Evolutionary conservation across 2,888 invertebrate species (phyloP), one percentile per base, ranked within the genome.

Genomic region (Torymus auratus): DNA sequence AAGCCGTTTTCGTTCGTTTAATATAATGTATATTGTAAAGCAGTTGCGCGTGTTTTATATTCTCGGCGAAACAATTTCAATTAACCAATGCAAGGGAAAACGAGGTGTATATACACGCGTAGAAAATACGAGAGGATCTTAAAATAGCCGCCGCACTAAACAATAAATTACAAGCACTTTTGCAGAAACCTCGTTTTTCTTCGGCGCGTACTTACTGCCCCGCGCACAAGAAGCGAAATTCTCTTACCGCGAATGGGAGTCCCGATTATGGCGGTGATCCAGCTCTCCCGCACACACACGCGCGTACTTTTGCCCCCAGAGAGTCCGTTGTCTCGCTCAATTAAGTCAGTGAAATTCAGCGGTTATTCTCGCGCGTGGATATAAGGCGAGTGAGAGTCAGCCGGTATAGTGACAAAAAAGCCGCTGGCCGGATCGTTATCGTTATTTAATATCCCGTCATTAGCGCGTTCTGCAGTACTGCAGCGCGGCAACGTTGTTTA

Each of bases 391-490:
- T 13, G 55, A 12, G 70, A n/a, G 58, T 58, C 15, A 15, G 61
- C 13, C 80, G 72, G 56, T 23, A 60, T 58, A 73, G 72, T 58
- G 23, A 68, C 67, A 71, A 70, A 80, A 74, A 81, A 62, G 69
- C 20, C 67, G 52, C 68, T 65, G 60, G 68, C 71, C 84, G 87
- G 86, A 86, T 90, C 89, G 88, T 90, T 90, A 90, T 89, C 87
- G 90, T 90, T 89, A 89, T 90, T 90, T 90, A 90, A 90, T 90
- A 90, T 90, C 90, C 89, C 88, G 88, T 90, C 89, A 89, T 90
- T 90, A 90, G 89, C 88, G 89, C 88, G 87, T 85, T 88, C 88
- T 88, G 7, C 7, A 87, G 86, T 87, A 87, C 87, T 41, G 41
- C 87, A 83, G 85, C 87, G 88, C 86, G 85, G 83, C 85, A 88